These are phyloP conservation scores for Elymnias hypermnestra DNA, from an alignment of 1,140 invertebrate genomes.

Conservation along the genomic window DNA sequence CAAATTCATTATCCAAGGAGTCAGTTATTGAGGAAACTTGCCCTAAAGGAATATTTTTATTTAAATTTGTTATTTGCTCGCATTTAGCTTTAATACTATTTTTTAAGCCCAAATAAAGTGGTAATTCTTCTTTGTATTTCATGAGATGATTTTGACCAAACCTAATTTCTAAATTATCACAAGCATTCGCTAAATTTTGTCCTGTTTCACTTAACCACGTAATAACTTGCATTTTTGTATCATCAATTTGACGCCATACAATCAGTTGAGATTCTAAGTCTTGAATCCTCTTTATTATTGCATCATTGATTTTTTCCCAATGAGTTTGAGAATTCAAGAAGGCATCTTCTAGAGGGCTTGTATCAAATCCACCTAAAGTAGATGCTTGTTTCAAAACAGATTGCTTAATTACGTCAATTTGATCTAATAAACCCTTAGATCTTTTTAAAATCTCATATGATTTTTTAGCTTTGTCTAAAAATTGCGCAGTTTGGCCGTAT, in stretches of 20 bases:
- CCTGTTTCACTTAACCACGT: conserved; percentile 91
- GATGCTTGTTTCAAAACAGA: conserved; percentile 83
- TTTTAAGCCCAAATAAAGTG: conserved; percentile 84
- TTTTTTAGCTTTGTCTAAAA: conserved; percentile 85
- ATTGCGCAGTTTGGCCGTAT: conserved; percentile 78
- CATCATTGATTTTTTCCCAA: conserved; percentile 86
- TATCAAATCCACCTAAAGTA: conserved; percentile 85
- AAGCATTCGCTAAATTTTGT: conserved; percentile 83
- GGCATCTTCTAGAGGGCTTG: conserved; percentile 79
- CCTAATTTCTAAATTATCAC: conserved; percentile 87
- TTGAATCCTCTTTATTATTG: conserved; percentile 83
- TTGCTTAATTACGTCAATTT: conserved; percentile 84
- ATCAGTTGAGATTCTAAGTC: conserved; percentile 90
- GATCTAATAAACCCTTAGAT: conserved; percentile 84
- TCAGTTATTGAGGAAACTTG: conserved; percentile 82
- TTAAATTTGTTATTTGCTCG: conserved; percentile 87
- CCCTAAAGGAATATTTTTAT: conserved; percentile 82
- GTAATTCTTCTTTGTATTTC: conserved; percentile 92
- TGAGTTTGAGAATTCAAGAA: conserved; percentile 79
- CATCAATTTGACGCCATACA: conserved; percentile 94
- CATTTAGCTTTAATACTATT: conserved; percentile 87
- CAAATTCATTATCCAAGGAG: conserved; percentile 87
- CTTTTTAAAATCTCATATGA: conserved; percentile 84
- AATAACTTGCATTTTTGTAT: conserved; percentile 87
- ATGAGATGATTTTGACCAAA: conserved; percentile 85